Percentiles rank a stretch among this genome's conserved stretches.
Evolutionary conservation across 2,113 vertebrate genomes (phyloP).

Genomic region (Galemys pyrenaicus): DNA sequence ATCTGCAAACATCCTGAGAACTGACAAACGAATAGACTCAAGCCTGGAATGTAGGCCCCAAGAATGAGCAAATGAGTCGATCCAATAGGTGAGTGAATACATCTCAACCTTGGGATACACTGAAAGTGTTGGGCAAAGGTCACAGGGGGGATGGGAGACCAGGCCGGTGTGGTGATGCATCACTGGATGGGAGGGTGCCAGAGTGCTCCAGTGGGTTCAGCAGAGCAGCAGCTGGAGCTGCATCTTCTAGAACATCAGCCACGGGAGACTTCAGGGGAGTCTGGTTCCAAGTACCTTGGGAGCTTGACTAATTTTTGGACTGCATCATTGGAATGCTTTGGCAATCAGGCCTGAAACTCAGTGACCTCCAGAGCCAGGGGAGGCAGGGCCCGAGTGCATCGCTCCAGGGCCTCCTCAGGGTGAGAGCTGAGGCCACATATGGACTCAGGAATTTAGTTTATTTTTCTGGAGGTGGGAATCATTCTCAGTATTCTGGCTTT

Average conservation of each 20-base stretch:
- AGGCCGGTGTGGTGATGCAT: conserved; percentile 61
- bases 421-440: neutral
- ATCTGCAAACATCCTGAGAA: neutral
- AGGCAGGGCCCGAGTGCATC: neutral
- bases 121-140: conserved; percentile 45
- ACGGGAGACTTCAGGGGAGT: conserved; percentile 73
- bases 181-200: conserved; percentile 72
- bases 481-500: conserved; percentile 40
- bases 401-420: neutral
- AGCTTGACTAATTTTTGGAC: conserved; percentile 82
- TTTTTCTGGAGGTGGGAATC: conserved; percentile 77
- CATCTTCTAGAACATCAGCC: conserved; percentile 77
- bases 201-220: conserved; percentile 73
- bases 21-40: neutral
- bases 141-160: conserved; percentile 63
- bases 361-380: conserved; percentile 60
- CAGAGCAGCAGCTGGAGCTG: conserved; percentile 69
- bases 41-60: neutral
- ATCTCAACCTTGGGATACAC: conserved; percentile 25
- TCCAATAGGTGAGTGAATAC: neutral
- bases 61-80: neutral
- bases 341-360: conserved; percentile 78
- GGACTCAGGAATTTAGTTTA: conserved; percentile 62
- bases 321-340: conserved; percentile 79
- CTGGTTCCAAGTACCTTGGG: conserved; percentile 80